These are phyloP conservation scores for Drosophila kurseongensis DNA, from an alignment of 1,140 invertebrate species.

Conservation along the genomic window DNA sequence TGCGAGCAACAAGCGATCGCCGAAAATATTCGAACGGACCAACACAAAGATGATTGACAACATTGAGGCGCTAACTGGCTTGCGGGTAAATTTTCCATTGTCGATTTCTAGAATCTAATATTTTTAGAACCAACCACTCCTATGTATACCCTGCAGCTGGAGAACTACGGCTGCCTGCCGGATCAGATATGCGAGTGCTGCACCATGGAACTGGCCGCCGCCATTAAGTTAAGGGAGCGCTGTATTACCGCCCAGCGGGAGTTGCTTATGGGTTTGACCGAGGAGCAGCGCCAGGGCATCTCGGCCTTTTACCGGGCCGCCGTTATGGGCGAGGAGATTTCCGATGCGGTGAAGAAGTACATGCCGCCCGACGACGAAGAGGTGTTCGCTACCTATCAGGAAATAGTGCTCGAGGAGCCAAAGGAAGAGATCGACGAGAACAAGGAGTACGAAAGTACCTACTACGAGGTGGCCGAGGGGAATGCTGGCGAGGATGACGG, in stretches of 20 bases:
- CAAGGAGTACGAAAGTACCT: constrained; percentile 56
- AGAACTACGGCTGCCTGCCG: constrained; percentile 48
- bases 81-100: constrained; percentile 48
- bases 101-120: neutral
- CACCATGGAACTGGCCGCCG: constrained; percentile 51
- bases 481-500: constrained; percentile 51
- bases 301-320: constrained; percentile 26
- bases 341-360: constrained; percentile 4
- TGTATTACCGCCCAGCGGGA: constrained; percentile 64
- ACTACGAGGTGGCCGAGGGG: constrained; percentile 44
- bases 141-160: constrained; percentile 31
- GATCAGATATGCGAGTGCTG: constrained; percentile 73
- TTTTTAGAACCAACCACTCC: neutral
- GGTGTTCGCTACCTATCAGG: constrained; percentile 18
- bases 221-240: constrained; percentile 56
- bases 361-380: constrained; percentile 18
- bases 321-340: constrained; percentile 29
- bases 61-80: constrained; percentile 60
- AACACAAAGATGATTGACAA: constrained; percentile 61
- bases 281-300: constrained; percentile 42
- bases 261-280: constrained; percentile 42
- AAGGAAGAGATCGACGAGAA: constrained; percentile 30
- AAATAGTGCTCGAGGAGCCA: constrained; percentile 39
- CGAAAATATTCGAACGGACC: constrained; percentile 60
- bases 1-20: constrained; percentile 64